These are phyloP conservation scores for Pangasianodon gigas DNA, from an alignment of 2,113 vertebrate genomes.

Conservation along the genomic window DNA sequence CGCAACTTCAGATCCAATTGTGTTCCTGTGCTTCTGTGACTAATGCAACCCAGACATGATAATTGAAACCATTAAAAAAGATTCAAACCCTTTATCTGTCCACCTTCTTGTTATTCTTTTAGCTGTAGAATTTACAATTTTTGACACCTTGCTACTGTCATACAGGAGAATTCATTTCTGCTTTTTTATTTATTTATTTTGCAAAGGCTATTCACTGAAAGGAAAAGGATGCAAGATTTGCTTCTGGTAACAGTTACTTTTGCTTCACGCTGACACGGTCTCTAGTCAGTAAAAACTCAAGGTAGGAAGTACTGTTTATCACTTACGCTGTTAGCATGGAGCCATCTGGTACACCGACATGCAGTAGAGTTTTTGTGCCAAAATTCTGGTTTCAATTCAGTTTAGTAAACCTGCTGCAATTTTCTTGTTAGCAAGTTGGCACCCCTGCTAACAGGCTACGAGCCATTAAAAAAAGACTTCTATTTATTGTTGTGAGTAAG, in stretches of 20 bases:
- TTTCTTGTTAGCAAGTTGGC: background rate
- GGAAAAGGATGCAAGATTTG: background rate
- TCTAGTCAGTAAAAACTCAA: background rate
- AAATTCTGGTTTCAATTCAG: background rate
- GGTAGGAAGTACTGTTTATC: background rate
- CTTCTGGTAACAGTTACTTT: too few relatives aligned
- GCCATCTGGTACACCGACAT: background rate
- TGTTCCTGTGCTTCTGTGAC: background rate
- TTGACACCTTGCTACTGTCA: background rate
- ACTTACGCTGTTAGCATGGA: background rate
- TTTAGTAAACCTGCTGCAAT: too few relatives aligned
- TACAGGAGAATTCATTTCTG: background rate
- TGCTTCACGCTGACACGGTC: background rate
- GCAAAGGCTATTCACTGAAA: background rate
- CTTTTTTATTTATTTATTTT: background rate
- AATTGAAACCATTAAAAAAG: background rate
- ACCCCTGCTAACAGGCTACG: background rate
- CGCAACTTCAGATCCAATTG: background rate
- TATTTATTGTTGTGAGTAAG: background rate
- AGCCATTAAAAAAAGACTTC: background rate
- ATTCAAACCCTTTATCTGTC: background rate
- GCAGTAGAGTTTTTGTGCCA: background rate
- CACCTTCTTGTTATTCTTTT: background rate
- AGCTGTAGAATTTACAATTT: too few relatives aligned
- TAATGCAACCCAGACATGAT: background rate